Conservation (phyloP, 2,113 vertebrate species). For the Microcebus jonahi region DNA sequence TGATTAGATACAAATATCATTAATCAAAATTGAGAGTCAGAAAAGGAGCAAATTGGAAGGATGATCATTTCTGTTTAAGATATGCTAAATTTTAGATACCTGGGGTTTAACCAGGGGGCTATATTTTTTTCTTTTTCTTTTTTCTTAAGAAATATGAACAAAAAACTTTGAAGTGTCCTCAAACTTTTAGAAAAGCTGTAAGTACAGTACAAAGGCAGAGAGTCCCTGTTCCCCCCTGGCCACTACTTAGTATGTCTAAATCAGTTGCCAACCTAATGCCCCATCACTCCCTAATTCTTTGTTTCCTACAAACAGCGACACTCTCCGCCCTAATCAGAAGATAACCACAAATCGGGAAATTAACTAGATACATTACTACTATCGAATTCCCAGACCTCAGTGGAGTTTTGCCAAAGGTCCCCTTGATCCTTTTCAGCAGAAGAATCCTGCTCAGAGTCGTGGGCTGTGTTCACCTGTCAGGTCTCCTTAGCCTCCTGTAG, state of each 20-base stretch:
- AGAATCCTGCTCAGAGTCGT: background rate
- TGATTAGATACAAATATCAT: background rate
- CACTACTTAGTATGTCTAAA: background rate
- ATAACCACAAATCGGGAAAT: background rate
- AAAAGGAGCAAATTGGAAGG: background rate
- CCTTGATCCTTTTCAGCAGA: background rate
- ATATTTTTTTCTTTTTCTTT: background rate
- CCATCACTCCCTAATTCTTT: background rate
- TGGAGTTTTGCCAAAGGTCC: background rate
- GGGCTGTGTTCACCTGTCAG: fast-evolving
- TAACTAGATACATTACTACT: background rate
- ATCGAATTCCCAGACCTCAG: background rate
- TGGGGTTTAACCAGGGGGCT: background rate
- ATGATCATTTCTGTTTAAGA: background rate
- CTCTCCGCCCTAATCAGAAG: background rate
- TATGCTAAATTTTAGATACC: background rate
- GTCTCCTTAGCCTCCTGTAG: background rate
- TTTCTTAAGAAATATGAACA: background rate
- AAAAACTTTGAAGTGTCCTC: background rate
- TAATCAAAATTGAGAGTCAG: background rate
- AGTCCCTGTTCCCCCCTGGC: background rate
- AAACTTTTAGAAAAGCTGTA: background rate
- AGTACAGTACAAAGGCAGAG: background rate
- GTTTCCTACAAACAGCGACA: background rate
- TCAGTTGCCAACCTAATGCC: background rate